These are phyloP conservation scores for Odontocerum albicorne DNA, from an alignment of 2,888 invertebrate genomes.

Conservation along the genomic window DNA sequence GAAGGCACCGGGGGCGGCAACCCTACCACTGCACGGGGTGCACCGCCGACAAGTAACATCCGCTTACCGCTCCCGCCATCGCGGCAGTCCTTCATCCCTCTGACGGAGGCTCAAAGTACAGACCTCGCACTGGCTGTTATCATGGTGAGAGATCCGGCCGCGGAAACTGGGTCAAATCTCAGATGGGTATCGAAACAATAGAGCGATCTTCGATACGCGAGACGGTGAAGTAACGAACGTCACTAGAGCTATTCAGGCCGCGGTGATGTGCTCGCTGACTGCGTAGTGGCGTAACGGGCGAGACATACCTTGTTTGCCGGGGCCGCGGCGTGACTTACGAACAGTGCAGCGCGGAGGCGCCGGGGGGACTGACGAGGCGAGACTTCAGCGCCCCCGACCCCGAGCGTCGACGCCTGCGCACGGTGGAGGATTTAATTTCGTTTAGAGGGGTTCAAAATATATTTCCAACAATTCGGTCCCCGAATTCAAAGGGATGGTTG, in stretches of 20 bases:
- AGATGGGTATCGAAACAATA: background rate
- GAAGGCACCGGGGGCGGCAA: conserved; percentile 53
- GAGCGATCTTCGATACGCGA: too few relatives aligned
- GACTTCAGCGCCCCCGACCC: background rate
- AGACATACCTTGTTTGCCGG: too few relatives aligned
- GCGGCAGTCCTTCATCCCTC: conserved; percentile 45
- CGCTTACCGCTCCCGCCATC: conserved; percentile 55
- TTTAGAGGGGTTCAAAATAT: background rate
- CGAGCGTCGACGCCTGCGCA: background rate
- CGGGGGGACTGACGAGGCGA: conserved; percentile 2
- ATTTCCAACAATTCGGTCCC: too few relatives aligned
- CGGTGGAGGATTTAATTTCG: background rate
- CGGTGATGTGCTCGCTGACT: too few relatives aligned
- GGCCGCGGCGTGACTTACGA: conserved; percentile 4
- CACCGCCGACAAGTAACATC: conserved; percentile 55
- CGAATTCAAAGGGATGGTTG: too few relatives aligned
- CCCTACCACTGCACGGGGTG: conserved; percentile 56
- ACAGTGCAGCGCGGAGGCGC: background rate
- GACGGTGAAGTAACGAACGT: too few relatives aligned
- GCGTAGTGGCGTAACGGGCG: too few relatives aligned
- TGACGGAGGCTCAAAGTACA: background rate
- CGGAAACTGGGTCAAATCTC: conserved; percentile 13
- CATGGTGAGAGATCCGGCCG: conserved; percentile 1
- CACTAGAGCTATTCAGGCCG: too few relatives aligned
- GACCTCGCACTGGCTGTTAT: background rate